Evolutionary conservation across 2,797 vertebrate species (phyloP), one percentile per base, ranked within the genome.

Genomic region (Muraenolepis orangiensis): DNA sequence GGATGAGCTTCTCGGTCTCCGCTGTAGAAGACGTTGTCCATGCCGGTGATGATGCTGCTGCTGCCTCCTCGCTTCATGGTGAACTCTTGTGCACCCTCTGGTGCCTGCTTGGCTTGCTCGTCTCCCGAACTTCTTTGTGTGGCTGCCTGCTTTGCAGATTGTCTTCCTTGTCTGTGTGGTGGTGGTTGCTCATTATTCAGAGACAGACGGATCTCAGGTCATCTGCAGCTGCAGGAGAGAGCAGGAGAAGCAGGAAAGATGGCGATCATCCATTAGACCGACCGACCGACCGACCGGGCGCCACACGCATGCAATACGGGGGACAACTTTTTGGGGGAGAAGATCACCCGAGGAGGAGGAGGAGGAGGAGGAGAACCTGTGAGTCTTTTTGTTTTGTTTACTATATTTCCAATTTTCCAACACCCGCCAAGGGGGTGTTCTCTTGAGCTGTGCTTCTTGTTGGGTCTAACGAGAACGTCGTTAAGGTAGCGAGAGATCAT

Each of bases 191-290:
- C 96, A 97, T 98, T 97, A 97, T 97, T 97, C 96, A 98, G 96
- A 97, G 96, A 96, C 95, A 96, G 95, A 96, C 96, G 95, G 97
- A 97, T 97, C 96, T 98, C 96, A 97, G 96, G 96, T 98, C 97
- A 98, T 98, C 96, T 97, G 96, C 96, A 96, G 96, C 96, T 96
- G 96, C 95, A 86, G 91, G 90, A 89, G 90, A 94, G 96, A 95
- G 95, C 95, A 90, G 90, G 90, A 94, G 96, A 95, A 95, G 95
- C 95, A 96, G 93, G 95, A 95, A 98, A 98, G 96, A 98, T 98
- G 97, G 97, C 97, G 97, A 97, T 96, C 95, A 96, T 96, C 95
- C 96, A 97, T 96, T 97, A 99, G 95, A 96, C n/a, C n/a, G 51
- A 57, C 51, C 51, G 51, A 57, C 51, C 51, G 51, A 5, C 20